phyloP scores from a whole-genome alignment of 2,113 vertebrate species.

The Clarias macrocephalus region DNA sequence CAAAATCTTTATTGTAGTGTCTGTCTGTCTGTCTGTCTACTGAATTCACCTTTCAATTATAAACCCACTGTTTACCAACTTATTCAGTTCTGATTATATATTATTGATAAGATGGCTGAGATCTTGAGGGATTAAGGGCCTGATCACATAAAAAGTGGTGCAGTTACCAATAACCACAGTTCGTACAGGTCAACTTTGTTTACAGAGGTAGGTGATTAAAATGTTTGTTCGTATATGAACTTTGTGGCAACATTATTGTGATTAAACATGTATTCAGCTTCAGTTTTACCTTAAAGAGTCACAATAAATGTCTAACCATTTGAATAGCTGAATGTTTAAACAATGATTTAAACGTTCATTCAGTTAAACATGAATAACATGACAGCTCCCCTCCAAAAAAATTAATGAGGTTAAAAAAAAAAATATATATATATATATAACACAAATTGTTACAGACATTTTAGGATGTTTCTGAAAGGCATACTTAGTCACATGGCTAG shows the following conservation, averaged over 20 bases:
- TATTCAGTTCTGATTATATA: neutral
- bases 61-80: neutral
- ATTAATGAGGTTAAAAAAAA: too few relatives aligned
- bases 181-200: conserved; percentile 60
- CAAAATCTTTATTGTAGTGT: neutral
- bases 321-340: too few relatives aligned
- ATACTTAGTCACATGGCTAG: too few relatives aligned
- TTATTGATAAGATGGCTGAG: neutral
- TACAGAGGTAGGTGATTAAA: neutral
- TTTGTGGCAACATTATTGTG: neutral
- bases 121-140: neutral
- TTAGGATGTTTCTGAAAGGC: too few relatives aligned
- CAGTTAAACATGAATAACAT: too few relatives aligned
- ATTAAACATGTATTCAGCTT: too few relatives aligned
- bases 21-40: neutral
- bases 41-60: neutral
- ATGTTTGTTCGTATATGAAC: neutral
- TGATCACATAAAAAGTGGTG: conserved; percentile 52
- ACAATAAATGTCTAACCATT: too few relatives aligned
- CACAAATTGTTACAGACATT: too few relatives aligned
- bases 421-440: too few relatives aligned
- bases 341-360: too few relatives aligned
- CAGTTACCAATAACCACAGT: conserved; percentile 75
- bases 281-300: too few relatives aligned
- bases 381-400: too few relatives aligned